Evolutionary conservation across 2,797 vertebrate genomes (phyloP), one percentile per base, ranked within the genome.

Genomic region (Cetoscarus ocellatus): DNA sequence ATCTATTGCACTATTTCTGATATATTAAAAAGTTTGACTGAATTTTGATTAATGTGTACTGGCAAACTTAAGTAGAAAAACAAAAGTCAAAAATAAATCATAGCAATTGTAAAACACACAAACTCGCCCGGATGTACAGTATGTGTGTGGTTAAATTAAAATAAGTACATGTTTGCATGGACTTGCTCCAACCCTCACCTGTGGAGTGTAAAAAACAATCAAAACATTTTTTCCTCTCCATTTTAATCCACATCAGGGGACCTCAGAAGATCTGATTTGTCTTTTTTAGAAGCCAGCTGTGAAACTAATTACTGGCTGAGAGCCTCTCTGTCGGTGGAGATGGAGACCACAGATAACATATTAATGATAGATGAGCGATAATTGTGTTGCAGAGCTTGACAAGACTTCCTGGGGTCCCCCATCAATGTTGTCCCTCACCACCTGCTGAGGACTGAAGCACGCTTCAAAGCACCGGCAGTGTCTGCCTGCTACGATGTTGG

Each of bases 291-390:
- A 7, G 5, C 90, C 85, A 86, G 85, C 92, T 93, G 91, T 83
- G 91, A 83, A 50, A 83, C 82, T 92, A 90, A 92, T 91, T 93
- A 74, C 51, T 53, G 81, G 83, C 79, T 72, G 84, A 82, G 61
- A 54, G 61, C 59, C 27, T 55, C 59, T 83, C 80, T 83, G 84
- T 85, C 77, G 71, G 68, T 19, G 56, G 71, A 80, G 54, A 80
- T 68, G 65, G 71, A 82, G 75, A 71, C 71, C 79, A 85, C 71
- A 47, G 58, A 90, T 75, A 67, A 74, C 78, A 76, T 82, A 86
- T 92, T 91, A 91, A 92, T 90, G 80, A 91, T 92, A 73, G 82
- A 92, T 89, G 89, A 91, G 88, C 10, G 81, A 91, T 92, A 91
- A 92, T 92, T 93, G 91, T 82, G 69, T 80, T 83, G 79, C 70